Evolutionary conservation across 2,888 invertebrate genomes (phyloP).

Genomic region (Autographa gamma): DNA sequence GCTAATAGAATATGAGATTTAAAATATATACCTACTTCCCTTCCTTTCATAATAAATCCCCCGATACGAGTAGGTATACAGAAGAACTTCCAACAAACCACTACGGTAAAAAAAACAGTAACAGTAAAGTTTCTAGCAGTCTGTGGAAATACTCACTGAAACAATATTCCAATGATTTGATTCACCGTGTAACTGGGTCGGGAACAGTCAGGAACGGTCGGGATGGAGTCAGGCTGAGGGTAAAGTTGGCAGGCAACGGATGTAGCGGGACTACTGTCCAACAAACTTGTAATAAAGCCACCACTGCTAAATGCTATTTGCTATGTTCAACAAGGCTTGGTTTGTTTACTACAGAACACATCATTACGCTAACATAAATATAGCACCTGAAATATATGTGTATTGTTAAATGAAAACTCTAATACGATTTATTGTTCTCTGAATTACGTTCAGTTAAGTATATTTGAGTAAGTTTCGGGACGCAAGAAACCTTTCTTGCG

Average conservation of each 20-base stretch:
- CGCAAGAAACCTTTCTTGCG: neutral
- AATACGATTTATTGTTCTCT: too few relatives aligned
- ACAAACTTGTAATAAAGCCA: constrained; percentile 64
- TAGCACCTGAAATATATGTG: constrained; percentile 25
- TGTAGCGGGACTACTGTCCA: constrained; percentile 61
- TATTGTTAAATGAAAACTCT: neutral
- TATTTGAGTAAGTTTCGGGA: neutral
- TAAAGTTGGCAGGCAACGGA: constrained; percentile 65
- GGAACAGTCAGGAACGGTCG: constrained; percentile 22
- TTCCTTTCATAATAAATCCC: too few relatives aligned
- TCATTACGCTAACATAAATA: constrained; percentile 18
- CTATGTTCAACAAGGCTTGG: constrained; percentile 53
- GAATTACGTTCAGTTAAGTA: neutral
- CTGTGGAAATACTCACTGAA: constrained; percentile 28
- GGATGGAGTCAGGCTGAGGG: constrained; percentile 57
- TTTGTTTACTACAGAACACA: constrained; percentile 37
- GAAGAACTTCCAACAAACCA: neutral
- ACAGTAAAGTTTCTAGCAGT: neutral
- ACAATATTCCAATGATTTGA: constrained; percentile 52
- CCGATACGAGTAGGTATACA: neutral
- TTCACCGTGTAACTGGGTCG: constrained; percentile 59
- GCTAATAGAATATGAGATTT: too few relatives aligned
- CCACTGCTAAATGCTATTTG: constrained; percentile 58
- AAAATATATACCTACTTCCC: too few relatives aligned
- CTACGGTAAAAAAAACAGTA: constrained; percentile 2